Base-by-base conservation (phyloP, 2,113 vertebrate species). In the Mystacornis crossleyi region DNA sequence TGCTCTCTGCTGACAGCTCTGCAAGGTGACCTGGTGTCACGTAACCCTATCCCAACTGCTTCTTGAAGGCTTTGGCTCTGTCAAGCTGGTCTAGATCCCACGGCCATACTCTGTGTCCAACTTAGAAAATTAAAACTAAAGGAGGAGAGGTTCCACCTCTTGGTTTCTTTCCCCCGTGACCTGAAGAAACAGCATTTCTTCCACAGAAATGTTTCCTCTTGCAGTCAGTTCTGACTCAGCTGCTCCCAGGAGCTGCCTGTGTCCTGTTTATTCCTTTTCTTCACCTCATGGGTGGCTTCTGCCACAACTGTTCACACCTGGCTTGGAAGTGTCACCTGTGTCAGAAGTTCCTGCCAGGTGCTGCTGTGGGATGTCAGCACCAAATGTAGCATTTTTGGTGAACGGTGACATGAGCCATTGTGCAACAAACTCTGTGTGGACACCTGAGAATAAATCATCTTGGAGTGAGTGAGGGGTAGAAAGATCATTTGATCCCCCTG, bases 301-400 rank as follows among this genome's bases (percentile, higher is more conserved):
- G 61, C 65, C 7, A 0, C 5, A 47, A n/a, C 51, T 1, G 1
- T 26, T 55, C 87, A 21, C 81, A 53, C 25, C 64, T 65, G 81
- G 20, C 84, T 69, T 36, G 60, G 77, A 73, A 80, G n/a, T 4
- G 5, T 69, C 84, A 36, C 81, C 58, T 18, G 58, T 55, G 36
- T 8, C 13, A 0, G 87, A 24, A 61, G 75, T 83, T 94, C 90
- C 92, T 93, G 83, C 72, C 87, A 62, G 82, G 10, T 74, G 70
- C 79, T 90, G 62, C 48, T 69, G 9, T 0, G 5, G 65, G 53
- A 29, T 61, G 54, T 81, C 72, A 81, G 58, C 9, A 6, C 29
- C 82, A 65, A 66, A 85, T 24, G 58, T 1, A 48, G 82, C 21
- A 10, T 33, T 81, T 82, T 2, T 24, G 61, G 70, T 33, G 61